phyloP scores from a whole-genome alignment of 2,888 invertebrate species.

The Timema podura region DNA sequence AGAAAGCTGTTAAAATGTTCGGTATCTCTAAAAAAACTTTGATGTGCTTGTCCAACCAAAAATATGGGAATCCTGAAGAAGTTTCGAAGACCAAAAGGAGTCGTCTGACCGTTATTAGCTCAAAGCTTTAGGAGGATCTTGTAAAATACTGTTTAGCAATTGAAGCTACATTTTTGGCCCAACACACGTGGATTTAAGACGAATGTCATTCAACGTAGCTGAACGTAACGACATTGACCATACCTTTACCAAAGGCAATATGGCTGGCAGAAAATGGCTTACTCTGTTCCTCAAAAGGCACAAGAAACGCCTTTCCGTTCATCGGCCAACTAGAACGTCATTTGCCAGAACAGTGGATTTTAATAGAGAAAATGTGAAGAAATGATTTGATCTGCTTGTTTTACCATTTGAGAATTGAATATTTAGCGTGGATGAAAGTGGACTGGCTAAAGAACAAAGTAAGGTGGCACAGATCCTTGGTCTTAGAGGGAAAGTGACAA shows the following conservation, averaged over 20 bases:
- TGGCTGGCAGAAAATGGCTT: constrained; percentile 2
- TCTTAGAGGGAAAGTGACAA: constrained; percentile 1
- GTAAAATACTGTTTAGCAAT: constrained; percentile 4
- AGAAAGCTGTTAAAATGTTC: constrained; percentile 3
- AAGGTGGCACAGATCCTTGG: constrained; percentile 2
- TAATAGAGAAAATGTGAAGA: not conserved
- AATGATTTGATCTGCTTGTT: not conserved
- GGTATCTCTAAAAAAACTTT: not conserved
- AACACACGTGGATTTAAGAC: constrained; percentile 1
- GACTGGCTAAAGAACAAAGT: not conserved
- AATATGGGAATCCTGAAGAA: constrained; percentile 10
- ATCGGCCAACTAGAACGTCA: not conserved
- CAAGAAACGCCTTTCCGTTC: constrained; percentile 6
- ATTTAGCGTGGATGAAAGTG: constrained; percentile 4
- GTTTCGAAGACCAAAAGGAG: not conserved
- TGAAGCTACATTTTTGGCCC: not conserved
- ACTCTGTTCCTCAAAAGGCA: constrained; percentile 3
- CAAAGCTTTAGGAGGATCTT: not conserved
- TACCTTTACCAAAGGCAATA: not conserved
- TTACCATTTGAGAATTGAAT: not conserved
- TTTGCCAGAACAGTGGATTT: not conserved
- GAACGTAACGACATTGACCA: not conserved
- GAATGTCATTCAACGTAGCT: not conserved
- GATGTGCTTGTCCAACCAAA: constrained; percentile 4
- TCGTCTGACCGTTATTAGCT: not conserved